A percentile compares a stretch with the other conserved stretches of the same genome.
Evolutionary conservation across 2,888 invertebrate species (phyloP).

Genomic region (Congeria kusceri): DNA sequence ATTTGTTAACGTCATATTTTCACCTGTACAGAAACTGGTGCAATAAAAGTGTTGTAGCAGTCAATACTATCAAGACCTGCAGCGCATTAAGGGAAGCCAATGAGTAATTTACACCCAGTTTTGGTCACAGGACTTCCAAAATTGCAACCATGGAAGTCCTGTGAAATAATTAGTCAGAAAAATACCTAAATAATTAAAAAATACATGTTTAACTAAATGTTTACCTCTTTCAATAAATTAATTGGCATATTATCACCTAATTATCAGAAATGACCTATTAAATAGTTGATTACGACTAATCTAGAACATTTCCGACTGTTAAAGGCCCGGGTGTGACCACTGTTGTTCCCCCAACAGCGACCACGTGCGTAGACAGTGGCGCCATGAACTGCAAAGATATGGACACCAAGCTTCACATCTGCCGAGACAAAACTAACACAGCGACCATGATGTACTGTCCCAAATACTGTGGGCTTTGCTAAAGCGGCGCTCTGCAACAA

Average conservation of each 20-base stretch:
- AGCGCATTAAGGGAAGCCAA: too few species aligned
- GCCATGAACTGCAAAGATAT: constrained; percentile 50
- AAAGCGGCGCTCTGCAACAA: background rate
- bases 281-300: background rate
- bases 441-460: constrained; percentile 51
- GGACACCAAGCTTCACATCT: constrained; percentile 43
- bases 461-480: constrained; percentile 54
- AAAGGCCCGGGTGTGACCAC: background rate
- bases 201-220: too few species aligned
- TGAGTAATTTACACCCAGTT: too few species aligned
- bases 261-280: background rate
- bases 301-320: background rate
- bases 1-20: too few species aligned
- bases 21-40: too few species aligned
- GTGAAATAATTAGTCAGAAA: background rate
- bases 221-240: too few species aligned
- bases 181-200: background rate
- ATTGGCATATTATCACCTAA: too few species aligned
- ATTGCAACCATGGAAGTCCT: too few species aligned
- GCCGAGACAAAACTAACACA: constrained; percentile 40
- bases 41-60: too few species aligned
- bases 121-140: too few species aligned
- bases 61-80: too few species aligned
- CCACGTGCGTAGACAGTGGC: constrained; percentile 45
- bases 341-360: constrained; percentile 11